Conservation (phyloP, 2,797 vertebrate species). For the Poecilia picta region DNA sequence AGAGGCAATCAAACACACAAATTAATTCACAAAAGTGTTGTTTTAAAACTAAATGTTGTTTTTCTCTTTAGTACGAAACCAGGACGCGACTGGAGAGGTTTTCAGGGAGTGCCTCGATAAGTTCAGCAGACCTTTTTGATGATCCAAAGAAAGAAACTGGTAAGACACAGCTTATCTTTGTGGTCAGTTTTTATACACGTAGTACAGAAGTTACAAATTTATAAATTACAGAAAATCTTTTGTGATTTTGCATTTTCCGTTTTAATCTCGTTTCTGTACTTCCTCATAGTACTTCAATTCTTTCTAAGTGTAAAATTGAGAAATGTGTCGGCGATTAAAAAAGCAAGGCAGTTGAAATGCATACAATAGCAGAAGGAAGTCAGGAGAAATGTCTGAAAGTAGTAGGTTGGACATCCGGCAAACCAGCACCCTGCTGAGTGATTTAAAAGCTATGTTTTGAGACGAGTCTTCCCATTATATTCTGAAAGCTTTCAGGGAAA, state of each 20-base stretch:
- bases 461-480: background rate
- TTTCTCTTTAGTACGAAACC: slow-evolving; percentile 86
- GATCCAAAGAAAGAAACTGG: slow-evolving; percentile 89
- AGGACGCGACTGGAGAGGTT: slow-evolving; percentile 89
- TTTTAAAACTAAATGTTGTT: background rate
- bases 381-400: background rate
- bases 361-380: background rate
- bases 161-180: slow-evolving; percentile 43
- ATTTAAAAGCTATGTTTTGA: background rate
- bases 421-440: background rate
- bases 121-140: slow-evolving; percentile 94
- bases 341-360: background rate
- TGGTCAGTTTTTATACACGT: background rate
- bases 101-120: slow-evolving; percentile 87
- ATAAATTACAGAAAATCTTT: background rate
- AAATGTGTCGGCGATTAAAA: background rate
- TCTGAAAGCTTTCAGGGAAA: background rate
- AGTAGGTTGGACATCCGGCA: background rate
- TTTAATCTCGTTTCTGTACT: background rate
- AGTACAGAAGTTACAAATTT: background rate
- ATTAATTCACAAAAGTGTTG: background rate
- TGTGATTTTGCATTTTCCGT: background rate
- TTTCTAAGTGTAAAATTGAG: background rate
- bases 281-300: background rate
- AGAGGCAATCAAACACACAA: background rate